Evolutionary conservation across 2,797 vertebrate genomes (phyloP).

Genomic region (Phoeniculus purpureus): DNA sequence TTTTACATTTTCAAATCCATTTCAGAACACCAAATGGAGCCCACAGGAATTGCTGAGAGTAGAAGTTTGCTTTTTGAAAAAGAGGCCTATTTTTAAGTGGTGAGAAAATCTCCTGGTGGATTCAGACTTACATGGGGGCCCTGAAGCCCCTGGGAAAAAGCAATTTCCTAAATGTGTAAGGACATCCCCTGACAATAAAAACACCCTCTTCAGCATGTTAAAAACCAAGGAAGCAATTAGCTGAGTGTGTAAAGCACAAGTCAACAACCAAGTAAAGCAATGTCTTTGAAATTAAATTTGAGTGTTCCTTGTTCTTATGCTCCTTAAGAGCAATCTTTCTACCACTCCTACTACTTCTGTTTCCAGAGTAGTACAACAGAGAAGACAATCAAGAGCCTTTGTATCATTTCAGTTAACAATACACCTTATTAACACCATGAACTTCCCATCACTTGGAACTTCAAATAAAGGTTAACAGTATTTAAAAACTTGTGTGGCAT

Average conservation of each 20-base stretch:
- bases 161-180: background rate
- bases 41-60: background rate
- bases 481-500: background rate
- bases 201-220: background rate
- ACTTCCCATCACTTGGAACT: background rate
- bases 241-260: background rate
- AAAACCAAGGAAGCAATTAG: background rate
- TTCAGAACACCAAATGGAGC: slow-evolving; percentile 18
- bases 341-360: background rate
- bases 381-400: background rate
- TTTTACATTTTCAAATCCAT: background rate
- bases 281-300: background rate
- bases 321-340: background rate
- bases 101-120: slow-evolving; percentile 19
- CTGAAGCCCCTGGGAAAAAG: background rate
- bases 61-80: slow-evolving; percentile 33
- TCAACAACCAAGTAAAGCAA: no score
- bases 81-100: slow-evolving; percentile 23
- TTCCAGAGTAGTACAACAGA: background rate
- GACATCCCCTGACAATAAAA: background rate
- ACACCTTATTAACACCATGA: background rate
- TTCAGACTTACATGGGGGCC: background rate
- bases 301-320: background rate
- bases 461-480: background rate
- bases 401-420: background rate